A percentile compares a stretch with the other conserved stretches of the same genome.
Conservation (phyloP, 2,888 invertebrate genomes). For the Uropetala carovei region DNA sequence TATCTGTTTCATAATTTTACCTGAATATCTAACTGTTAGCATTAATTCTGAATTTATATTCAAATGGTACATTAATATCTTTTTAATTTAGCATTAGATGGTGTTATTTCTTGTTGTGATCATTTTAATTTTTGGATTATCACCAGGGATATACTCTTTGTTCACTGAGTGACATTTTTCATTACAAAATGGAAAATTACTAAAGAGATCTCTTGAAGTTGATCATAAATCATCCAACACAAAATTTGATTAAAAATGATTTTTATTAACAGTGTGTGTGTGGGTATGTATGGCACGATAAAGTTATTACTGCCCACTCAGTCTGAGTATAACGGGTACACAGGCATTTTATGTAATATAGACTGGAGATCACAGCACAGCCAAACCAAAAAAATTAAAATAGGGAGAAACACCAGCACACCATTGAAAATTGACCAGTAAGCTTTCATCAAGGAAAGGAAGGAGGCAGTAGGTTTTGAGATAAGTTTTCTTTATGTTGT, state of each 20-base stretch:
- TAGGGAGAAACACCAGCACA: slow-evolving; percentile 64
- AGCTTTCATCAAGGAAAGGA: slow-evolving; percentile 64
- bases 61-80: neutral
- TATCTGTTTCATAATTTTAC: no score
- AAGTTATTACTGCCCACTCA: slow-evolving; percentile 64
- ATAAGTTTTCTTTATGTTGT: slow-evolving; percentile 53
- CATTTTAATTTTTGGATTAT: neutral
- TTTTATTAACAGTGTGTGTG: slow-evolving; percentile 64
- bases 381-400: slow-evolving; percentile 58
- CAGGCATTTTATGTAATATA: slow-evolving; percentile 64
- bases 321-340: slow-evolving; percentile 64
- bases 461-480: slow-evolving; percentile 63
- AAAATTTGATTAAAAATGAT: slow-evolving; percentile 61
- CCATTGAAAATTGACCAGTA: slow-evolving; percentile 64
- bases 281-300: slow-evolving; percentile 64
- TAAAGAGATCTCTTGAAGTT: slow-evolving; percentile 39
- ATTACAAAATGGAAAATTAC: neutral
- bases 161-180: no score
- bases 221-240: slow-evolving; percentile 56
- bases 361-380: slow-evolving; percentile 64
- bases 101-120: neutral
- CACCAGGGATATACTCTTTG: no score
- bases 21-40: neutral
- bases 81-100: neutral
- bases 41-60: neutral